A percentile compares a stretch with the other conserved stretches of the same genome.
Evolutionary conservation across 2,888 invertebrate species (phyloP).

Genomic region (Phytoseiulus persimilis): DNA sequence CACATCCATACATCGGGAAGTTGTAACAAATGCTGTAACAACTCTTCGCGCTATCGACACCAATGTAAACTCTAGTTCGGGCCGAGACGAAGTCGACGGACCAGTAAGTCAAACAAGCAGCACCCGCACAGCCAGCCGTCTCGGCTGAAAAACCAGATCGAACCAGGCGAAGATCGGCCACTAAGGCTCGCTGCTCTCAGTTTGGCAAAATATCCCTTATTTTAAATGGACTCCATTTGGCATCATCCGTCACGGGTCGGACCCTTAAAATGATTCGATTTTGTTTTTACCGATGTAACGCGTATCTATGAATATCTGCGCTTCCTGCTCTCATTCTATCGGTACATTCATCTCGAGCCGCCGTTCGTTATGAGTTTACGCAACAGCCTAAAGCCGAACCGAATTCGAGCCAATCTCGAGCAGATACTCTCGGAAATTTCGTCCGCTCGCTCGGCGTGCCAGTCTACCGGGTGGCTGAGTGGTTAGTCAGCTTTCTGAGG

Average conservation of each 20-base stretch:
- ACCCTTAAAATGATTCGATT: neutral
- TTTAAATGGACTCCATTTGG: neutral
- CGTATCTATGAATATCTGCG: neutral
- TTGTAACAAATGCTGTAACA: neutral
- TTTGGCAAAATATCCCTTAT: neutral
- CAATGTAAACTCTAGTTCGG: neutral
- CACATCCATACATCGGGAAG: neutral
- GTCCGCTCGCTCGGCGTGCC: too few relatives aligned
- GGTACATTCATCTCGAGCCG: neutral
- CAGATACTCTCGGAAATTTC: too few relatives aligned
- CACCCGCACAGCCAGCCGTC: neutral
- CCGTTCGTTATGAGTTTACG: too few relatives aligned
- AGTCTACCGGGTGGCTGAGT: too few relatives aligned
- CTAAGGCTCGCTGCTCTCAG: neutral
- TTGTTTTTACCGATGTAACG: neutral
- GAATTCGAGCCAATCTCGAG: too few relatives aligned
- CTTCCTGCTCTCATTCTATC: neutral
- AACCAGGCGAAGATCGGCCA: neutral
- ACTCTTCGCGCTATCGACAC: neutral
- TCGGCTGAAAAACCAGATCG: neutral
- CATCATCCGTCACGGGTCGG: neutral
- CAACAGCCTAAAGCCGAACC: too few relatives aligned
- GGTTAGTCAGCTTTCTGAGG: too few relatives aligned
- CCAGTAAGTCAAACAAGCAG: neutral
- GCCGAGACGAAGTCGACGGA: neutral